Base-by-base conservation (phyloP, 2,797 vertebrate species). In the Erethizon dorsatum region DNA sequence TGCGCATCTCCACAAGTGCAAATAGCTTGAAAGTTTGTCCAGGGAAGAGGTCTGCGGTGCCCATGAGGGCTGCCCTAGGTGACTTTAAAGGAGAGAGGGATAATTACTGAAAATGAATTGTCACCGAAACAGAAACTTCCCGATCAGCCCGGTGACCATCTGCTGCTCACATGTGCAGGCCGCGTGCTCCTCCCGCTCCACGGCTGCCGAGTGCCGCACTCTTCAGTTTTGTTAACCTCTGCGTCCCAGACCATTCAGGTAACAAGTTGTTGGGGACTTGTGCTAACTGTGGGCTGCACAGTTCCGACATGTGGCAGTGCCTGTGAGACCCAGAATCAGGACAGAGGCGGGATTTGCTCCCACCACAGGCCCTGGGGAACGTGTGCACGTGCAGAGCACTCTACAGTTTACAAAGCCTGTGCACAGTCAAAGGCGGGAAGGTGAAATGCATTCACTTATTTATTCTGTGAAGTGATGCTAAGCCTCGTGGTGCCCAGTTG, bases 81-180 rank as follows among this genome's bases (percentile, higher is more conserved):
- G 99, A 99, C 99, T 99, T 99, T 98, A 99, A 99, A 99, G 99
- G 97, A 98, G 98, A 98, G 98, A 98, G 98, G 98, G 99, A 99
- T 99, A 99, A 99, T 99, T 99, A 99, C 98, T 99, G 99, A 99
- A 99, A 99, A 99, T 98, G 98, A 99, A 99, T 99, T 99, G 99
- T 99, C 99, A 98, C 98, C 98, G 98, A 99, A 99, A 99, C 98
- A 99, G 99, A 99, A 99, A 99, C 85, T 94, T 99, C 98, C 95
- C 98, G 97, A 97, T 95, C 98, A 98, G 98, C 98, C 98, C 98
- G 98, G 97, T 95, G 91, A 90, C 95, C 98, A 99, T 99, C 98
- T 99, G 99, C 97, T 98, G 98, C 98, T 99, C 98, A 99, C 98
- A 99, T 99, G 98, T 98, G 86, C 59, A 18, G 61, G 45, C 57